Conservation (phyloP, 1,140 invertebrate genomes). For the Lutraria rhynchaena region DNA sequence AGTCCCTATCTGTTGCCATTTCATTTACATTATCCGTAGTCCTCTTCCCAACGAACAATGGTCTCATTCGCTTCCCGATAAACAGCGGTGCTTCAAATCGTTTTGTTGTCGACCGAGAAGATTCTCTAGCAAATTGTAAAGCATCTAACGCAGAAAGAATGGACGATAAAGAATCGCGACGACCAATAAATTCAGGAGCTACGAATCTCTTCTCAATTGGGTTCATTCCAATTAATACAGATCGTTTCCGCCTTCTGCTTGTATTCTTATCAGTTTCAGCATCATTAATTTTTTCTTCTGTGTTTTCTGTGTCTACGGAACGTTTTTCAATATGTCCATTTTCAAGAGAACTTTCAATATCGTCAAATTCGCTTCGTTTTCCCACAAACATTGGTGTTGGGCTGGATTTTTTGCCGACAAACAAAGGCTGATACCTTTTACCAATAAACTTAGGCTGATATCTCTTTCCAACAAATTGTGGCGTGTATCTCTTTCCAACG, state of each 20-base stretch:
- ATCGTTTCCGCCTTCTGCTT: conserved; percentile 31
- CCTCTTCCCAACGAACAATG: conserved; percentile 38
- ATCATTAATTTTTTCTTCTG: not conserved
- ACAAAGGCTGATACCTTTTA: conserved; percentile 7
- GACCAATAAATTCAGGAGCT: conserved; percentile 42
- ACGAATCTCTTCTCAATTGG: conserved; percentile 34
- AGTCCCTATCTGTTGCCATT: not conserved
- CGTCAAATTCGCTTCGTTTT: conserved; percentile 40
- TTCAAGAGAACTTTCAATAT: not conserved
- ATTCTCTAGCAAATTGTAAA: conserved; percentile 19
- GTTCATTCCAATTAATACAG: not conserved
- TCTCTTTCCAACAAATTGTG: conserved; percentile 54
- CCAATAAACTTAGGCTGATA: conserved; percentile 38
- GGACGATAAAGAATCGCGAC: conserved; percentile 43
- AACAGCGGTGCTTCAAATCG: conserved; percentile 51
- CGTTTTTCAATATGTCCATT: conserved; percentile 28
- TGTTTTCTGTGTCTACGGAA: not conserved
- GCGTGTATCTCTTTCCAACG: conserved; percentile 49
- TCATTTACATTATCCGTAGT: conserved; percentile 8
- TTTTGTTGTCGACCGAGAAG: conserved; percentile 38
- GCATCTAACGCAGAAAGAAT: conserved; percentile 51
- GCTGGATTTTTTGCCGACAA: conserved; percentile 17
- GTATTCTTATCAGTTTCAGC: not conserved
- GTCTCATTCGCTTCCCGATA: conserved; percentile 51
- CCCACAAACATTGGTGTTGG: conserved; percentile 8